These are phyloP conservation scores for Trisateles emortualis DNA, from an alignment of 2,888 invertebrate species.

Conservation along the genomic window DNA sequence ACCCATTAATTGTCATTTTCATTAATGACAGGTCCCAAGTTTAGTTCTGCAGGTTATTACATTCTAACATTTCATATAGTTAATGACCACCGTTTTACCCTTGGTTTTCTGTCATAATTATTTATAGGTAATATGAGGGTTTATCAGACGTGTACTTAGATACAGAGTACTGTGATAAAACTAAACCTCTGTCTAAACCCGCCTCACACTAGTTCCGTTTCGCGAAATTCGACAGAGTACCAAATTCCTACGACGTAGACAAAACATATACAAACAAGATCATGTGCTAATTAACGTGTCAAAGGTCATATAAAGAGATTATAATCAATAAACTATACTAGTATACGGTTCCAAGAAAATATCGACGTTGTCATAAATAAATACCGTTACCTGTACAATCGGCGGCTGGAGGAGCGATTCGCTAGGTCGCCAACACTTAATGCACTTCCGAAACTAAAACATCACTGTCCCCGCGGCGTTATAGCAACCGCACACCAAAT, in stretches of 20 bases:
- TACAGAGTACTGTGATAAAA: too few relatives aligned
- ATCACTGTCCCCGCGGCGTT: constrained; percentile 60
- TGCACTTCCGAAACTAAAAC: constrained; percentile 65
- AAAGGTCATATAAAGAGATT: constrained; percentile 41
- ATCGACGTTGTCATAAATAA: constrained; percentile 82
- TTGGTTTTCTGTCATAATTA: too few relatives aligned
- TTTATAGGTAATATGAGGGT: too few relatives aligned
- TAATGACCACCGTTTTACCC: too few relatives aligned
- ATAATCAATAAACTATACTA: constrained; percentile 54
- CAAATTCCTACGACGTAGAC: constrained; percentile 23
- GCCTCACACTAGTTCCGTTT: constrained; percentile 35
- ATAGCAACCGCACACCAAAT: constrained; percentile 62
- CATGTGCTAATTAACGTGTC: constrained; percentile 35
- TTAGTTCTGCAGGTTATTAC: too few relatives aligned
- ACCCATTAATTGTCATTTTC: too few relatives aligned
- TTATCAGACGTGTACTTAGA: too few relatives aligned
- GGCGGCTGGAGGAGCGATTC: constrained; percentile 58
- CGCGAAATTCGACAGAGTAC: constrained; percentile 24
- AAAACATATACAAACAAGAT: constrained; percentile 29
- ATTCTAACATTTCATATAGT: too few relatives aligned
- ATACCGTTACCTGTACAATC: constrained; percentile 83
- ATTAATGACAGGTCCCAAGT: too few relatives aligned
- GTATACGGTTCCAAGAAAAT: constrained; percentile 54
- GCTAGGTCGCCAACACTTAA: constrained; percentile 52
- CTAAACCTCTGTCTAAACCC: neutral